These are phyloP conservation scores for Phoebastria nigripes DNA, from an alignment of 2,797 vertebrate species.

Conservation along the genomic window DNA sequence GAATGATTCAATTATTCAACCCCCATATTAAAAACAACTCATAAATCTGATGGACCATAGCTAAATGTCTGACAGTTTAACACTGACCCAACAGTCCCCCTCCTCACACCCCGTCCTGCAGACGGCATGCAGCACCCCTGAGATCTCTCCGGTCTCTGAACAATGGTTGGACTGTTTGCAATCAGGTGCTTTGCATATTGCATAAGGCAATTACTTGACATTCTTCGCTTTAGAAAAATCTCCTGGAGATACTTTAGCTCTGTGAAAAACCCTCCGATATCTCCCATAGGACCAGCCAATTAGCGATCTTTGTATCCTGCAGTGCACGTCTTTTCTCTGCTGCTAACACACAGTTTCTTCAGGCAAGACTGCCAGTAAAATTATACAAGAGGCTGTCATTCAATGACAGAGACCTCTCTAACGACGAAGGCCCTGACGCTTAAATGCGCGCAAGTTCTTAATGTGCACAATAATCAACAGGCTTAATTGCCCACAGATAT, in stretches of 20 bases:
- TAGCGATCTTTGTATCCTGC: background rate
- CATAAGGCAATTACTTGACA: background rate
- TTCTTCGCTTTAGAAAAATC: background rate
- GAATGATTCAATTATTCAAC: background rate
- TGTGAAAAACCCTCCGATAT: rapidly evolving
- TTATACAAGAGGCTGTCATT: background rate
- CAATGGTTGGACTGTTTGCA: no score
- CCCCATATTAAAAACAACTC: background rate
- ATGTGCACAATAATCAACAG: rapidly evolving
- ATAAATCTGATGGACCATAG: no score
- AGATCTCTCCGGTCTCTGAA: background rate
- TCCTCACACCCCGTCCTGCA: no score
- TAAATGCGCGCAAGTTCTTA: rapidly evolving
- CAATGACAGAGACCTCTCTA: background rate
- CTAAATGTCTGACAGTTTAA: rapidly evolving
- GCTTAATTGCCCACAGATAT: background rate
- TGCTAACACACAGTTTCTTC: background rate
- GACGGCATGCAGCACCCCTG: rapidly evolving
- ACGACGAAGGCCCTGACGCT: rapidly evolving
- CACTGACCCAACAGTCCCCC: background rate
- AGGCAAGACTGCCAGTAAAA: background rate
- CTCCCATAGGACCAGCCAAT: background rate
- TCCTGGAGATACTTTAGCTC: background rate
- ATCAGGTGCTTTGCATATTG: background rate
- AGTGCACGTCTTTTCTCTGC: background rate